Evolutionary conservation across 2,113 vertebrate species (phyloP).

Genomic region (Planiliza haematocheilus): DNA sequence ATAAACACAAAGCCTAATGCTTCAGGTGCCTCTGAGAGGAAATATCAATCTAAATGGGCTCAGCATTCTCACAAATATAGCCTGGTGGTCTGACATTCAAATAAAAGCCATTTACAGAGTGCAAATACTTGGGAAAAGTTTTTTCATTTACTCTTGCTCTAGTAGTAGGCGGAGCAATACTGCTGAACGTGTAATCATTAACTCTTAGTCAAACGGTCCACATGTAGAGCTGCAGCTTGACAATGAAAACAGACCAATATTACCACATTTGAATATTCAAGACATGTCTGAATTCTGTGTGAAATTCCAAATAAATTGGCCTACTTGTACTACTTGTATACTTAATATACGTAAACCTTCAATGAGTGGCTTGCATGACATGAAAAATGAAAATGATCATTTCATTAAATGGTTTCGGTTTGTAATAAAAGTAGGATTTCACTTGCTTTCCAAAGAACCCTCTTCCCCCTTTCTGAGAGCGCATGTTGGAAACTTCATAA

Average conservation of each 20-base stretch:
- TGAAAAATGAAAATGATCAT: neutral
- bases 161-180: too few species aligned
- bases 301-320: too few species aligned
- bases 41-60: neutral
- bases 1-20: too few species aligned
- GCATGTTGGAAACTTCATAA: conserved; percentile 17
- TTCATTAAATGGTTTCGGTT: neutral
- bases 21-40: neutral
- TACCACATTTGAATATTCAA: neutral
- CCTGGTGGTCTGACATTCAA: too few species aligned
- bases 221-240: neutral
- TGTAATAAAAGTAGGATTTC: neutral
- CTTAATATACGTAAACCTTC: too few species aligned
- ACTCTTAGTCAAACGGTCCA: neutral
- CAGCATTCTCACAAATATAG: neutral
- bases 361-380: too few species aligned
- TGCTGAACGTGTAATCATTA: neutral
- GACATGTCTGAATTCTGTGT: neutral
- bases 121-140: neutral
- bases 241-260: neutral
- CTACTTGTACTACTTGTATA: too few species aligned
- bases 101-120: neutral
- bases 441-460: neutral
- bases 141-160: neutral
- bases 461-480: neutral